Evolutionary conservation across 2,797 vertebrate genomes (phyloP).

Genomic region (Muscicapa striata): DNA sequence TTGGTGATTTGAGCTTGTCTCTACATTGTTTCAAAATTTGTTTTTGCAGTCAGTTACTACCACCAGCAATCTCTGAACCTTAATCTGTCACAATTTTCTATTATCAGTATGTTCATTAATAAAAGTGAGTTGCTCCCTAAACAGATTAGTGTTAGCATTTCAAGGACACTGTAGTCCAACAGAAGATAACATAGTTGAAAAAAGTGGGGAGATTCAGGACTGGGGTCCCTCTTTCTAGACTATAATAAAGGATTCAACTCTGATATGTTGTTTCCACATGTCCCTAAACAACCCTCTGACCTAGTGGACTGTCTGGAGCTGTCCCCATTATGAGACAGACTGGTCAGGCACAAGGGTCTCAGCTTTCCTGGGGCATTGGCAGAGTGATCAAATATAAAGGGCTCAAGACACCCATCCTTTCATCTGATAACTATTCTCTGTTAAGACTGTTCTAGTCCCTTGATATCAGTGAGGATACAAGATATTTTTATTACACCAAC

Average conservation of each 20-base stretch:
- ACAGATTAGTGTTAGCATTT: background rate
- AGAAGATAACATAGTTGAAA: background rate
- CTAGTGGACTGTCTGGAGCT: fast-evolving
- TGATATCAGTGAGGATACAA: background rate
- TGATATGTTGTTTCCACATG: fast-evolving
- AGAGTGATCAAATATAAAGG: background rate
- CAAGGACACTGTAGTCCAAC: background rate
- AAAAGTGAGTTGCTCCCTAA: background rate
- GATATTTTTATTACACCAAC: background rate
- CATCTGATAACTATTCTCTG: background rate
- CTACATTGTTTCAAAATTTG: fast-evolving
- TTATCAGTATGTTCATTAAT: background rate
- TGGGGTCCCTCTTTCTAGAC: background rate
- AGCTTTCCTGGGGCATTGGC: background rate
- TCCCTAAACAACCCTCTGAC: background rate
- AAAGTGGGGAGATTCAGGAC: background rate
- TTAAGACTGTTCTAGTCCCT: background rate
- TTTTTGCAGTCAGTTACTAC: background rate
- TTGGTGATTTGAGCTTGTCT: background rate
- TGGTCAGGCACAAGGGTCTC: background rate
- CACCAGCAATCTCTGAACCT: background rate
- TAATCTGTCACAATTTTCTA: background rate
- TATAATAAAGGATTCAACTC: background rate
- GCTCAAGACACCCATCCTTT: background rate
- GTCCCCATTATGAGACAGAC: background rate